A percentile compares a stretch with the other conserved stretches of the same genome.
phyloP scores from a whole-genome alignment of 1,140 invertebrate species.

The Coptotermes formosanus region DNA sequence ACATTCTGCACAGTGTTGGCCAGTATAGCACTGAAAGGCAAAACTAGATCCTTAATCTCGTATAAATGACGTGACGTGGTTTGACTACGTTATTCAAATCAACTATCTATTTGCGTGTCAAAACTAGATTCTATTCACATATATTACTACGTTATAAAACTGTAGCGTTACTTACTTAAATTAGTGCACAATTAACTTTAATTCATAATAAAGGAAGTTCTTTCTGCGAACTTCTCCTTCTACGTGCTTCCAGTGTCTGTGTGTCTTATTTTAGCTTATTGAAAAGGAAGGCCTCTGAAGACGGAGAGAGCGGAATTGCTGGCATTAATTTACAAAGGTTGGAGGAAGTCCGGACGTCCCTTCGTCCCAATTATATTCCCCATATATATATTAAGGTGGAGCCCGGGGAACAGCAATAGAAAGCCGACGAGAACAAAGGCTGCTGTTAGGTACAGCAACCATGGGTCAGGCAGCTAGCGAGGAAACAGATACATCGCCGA shows the following conservation, averaged over 20 bases:
- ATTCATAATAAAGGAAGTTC: background rate
- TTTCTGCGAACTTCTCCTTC: background rate
- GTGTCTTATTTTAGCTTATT: background rate
- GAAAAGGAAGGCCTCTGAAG: background rate
- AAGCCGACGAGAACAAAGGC: background rate
- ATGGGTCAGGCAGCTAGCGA: background rate
- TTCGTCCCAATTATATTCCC: background rate
- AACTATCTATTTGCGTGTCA: too few relatives aligned
- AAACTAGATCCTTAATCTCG: too few relatives aligned
- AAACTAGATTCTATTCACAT: background rate
- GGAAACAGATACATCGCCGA: background rate
- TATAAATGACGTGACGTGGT: too few relatives aligned
- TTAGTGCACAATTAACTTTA: background rate
- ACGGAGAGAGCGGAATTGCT: background rate
- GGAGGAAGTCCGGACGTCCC: background rate
- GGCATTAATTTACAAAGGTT: conserved; percentile 6
- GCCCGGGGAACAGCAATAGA: background rate
- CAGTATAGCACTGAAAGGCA: too few relatives aligned
- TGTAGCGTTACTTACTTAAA: background rate
- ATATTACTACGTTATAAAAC: background rate
- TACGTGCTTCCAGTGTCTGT: background rate
- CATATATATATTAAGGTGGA: background rate
- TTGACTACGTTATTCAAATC: too few relatives aligned
- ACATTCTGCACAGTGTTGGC: too few relatives aligned
- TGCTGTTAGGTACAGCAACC: background rate